Conservation (phyloP, 1,140 invertebrate genomes). For the Pogonognathellus flavescens region DNA sequence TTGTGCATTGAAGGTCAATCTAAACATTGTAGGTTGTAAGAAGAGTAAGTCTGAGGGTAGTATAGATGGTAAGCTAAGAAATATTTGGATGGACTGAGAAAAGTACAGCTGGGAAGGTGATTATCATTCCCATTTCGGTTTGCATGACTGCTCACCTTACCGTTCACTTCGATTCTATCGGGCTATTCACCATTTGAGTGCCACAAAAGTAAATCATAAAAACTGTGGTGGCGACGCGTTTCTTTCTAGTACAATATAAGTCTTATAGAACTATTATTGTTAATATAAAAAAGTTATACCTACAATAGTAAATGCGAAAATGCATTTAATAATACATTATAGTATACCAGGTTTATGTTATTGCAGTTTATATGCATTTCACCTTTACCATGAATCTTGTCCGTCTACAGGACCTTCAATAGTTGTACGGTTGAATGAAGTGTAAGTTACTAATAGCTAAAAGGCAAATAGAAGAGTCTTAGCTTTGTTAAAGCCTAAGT, state of each 20-base stretch:
- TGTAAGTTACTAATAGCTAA: not conserved
- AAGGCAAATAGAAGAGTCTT: slow-evolving; percentile 26
- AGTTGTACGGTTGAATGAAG: too few species aligned
- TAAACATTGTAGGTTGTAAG: not conserved
- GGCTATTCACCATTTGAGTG: not conserved
- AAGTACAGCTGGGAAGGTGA: slow-evolving; percentile 39
- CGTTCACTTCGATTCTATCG: not conserved
- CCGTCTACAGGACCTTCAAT: too few species aligned
- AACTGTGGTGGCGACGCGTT: slow-evolving; percentile 14
- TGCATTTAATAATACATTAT: too few species aligned
- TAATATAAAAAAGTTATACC: too few species aligned
- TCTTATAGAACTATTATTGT: too few species aligned
- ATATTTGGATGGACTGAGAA: slow-evolving; percentile 19
- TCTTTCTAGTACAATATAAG: too few species aligned
- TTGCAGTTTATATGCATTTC: too few species aligned
- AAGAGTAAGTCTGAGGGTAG: not conserved
- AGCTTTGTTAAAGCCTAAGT: not conserved
- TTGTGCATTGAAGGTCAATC: slow-evolving; percentile 4
- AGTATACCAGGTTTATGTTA: too few species aligned
- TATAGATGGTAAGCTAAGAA: not conserved
- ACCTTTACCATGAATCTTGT: too few species aligned
- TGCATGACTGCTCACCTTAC: slow-evolving; percentile 36
- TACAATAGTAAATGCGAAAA: too few species aligned
- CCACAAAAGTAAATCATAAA: slow-evolving; percentile 25
- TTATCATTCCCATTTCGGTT: slow-evolving; percentile 47